Base-by-base conservation (phyloP, 2,113 vertebrate genomes). In the Ameiurus melas region DNA sequence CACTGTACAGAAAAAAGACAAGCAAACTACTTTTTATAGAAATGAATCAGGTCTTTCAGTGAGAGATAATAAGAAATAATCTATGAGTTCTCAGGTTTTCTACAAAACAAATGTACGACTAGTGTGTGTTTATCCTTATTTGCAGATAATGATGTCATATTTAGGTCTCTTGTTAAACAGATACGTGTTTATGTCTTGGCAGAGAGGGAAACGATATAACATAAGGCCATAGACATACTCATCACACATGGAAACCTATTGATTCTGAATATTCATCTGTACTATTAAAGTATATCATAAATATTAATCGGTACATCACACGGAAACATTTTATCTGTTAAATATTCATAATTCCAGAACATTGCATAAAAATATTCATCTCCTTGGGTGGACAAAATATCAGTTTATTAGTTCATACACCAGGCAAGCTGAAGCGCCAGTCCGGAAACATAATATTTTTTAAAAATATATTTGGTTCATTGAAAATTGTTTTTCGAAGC, bases 51-150 rank as follows among this genome's bases (percentile, higher is more conserved):
- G 95, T 95, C 94, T 96, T 96, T 95, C 94, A 94, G 93, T 95
- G 94, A 95, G 93, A 95, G 94, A 95, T 93, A 94, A 83, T 93
- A 94, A 94, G 25, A 79, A 93, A 94, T 94, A 95, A 94, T 94
- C 93, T 93, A 95, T 95, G 92, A 95, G 93, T 96, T 96, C 96
- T 96, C 95, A 96, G 96, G 96, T 96, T 96, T 95, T 96, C 94
- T 95, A 95, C 92, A 92, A 95, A 94, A 93, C 93, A 93, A 91
- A 93, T 93, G 94, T 95, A 94, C 91, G 84, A 68, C 93, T 95
- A 53, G 77, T 89, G 51, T 90, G 91, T 92, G 88, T 92, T 89
- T 92, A 91, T 93, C 93, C 93, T 93, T 85, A 94, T 95, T 93
- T 91, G 92, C 92, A 94, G 91, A 91, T 19, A 55, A 80, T 57